Base-by-base conservation (phyloP, 2,888 invertebrate genomes). In the Chorisops tibialis region DNA sequence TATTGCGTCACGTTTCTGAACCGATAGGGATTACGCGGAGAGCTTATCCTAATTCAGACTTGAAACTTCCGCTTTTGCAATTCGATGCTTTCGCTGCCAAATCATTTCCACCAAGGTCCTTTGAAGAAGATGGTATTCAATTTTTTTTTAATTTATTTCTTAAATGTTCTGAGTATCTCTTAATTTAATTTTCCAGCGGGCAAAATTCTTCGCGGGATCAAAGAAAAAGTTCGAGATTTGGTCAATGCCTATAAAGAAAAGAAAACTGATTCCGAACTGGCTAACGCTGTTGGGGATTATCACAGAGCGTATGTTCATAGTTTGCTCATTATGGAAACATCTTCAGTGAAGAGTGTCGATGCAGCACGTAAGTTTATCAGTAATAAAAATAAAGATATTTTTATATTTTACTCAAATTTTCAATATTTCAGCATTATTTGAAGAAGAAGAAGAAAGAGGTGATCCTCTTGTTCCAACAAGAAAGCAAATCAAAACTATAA, bases 41-140 rank as follows among this genome's bases (percentile, higher is more conserved):
- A 2, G 24, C 70, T 0, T 78, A 76, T 70, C 76, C 77, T 0
- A 73, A 69, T 37, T 67, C 70, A 0, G 72, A 76, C 61, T 65
- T 78, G 12, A 73, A 73, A 59, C 63, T 78, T 37, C 77, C 77
- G 2, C 64, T 78, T 4, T 65, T 78, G 1, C 75, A 73, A 50
- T 78, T 76, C 39, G 73, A 75, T 58, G 71, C 72, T 69, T 67
- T 73, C 0, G 70, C 69, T 16, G 70, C 72, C 69, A 69, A 69
- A 14, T 71, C 73, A n/a, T 70, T 67, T 43, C 70, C 77, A 1
- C 78, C 77, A 6, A 70, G 71, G 56, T 63, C 69, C 2, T 73
- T 69, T 59, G 76, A 77, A 62, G 72, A 72, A 50, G 72, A 74
- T 60, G 67, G 77, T 77, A 69, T n/a, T n/a, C n/a, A n/a, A n/a